Evolutionary conservation across 2,888 invertebrate species (phyloP), one percentile per base, ranked within the genome.

Genomic region (Rutpela maculata): DNA sequence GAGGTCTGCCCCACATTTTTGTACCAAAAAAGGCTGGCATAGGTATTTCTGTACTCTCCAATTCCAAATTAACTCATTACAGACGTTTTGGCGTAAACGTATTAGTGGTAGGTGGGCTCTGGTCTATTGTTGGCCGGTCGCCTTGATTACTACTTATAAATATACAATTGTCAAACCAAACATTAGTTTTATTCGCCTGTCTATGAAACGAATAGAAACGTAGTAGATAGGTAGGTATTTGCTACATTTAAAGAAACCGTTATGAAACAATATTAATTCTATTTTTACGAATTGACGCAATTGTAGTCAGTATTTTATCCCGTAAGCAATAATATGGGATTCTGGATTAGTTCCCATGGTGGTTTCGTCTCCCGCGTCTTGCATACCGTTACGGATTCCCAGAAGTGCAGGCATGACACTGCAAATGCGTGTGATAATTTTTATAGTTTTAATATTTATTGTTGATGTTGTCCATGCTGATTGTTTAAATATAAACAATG

Each of bases 351-450:
- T 72, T 72, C 72, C 63, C 72, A 72, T 72, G 72, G 75, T 77
- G 73, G 77, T 78, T 80, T 78, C 80, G 78, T 78, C 75, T 80
- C 74, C 55, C 67, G 74, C 80, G 62, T 68, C 38, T 59, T 57
- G 63, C 63, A 66, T 68, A 55, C 69, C 62, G 50, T 69, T 67
- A 35, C 69, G 38, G n/a, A 43, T 79, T 79, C 79, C 35, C 50
- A 77, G 79, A 79, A 78, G 18, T 68, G 60, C 63, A 75, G n/a
- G 31, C 67, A 75, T 77, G 77, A 79, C 77, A 69, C 17, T 74
- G 79, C 79, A 75, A 75, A 73, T 79, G 66, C 77, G 72, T 74
- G 75, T 75, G 77, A 79, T 79, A 74, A 79, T 73, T 77, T 79
- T 78, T 43, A 76, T 75, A 75, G 55, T 71, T 75, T 71, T 62